A percentile compares a stretch with the other conserved stretches of the same genome.
These are phyloP conservation scores for Lamellibrachia satsuma DNA, from an alignment of 2,888 invertebrate species.

Conservation along the genomic window DNA sequence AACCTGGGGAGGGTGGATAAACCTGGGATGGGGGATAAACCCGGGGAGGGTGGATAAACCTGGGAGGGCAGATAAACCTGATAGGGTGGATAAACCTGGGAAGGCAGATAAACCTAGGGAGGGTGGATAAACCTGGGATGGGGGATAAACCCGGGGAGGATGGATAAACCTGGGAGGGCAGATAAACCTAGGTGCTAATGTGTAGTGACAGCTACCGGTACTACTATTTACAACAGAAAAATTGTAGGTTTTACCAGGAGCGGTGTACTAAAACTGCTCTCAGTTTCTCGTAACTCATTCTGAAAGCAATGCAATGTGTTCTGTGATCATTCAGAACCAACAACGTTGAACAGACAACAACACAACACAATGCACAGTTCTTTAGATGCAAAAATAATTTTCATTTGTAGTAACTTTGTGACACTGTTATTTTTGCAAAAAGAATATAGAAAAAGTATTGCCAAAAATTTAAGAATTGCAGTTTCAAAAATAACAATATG, in stretches of 20 bases:
- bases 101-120: too few species aligned
- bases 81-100: too few species aligned
- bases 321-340: background rate
- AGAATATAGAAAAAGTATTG: background rate
- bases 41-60: too few species aligned
- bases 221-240: slow-evolving; percentile 4
- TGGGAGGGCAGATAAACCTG: too few species aligned
- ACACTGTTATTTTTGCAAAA: background rate
- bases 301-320: background rate
- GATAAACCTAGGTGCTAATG: background rate
- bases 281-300: background rate
- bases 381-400: background rate
- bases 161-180: background rate
- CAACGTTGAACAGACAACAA: background rate
- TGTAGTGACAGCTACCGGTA: background rate
- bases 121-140: background rate
- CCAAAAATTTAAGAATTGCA: background rate
- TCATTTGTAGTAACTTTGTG: background rate
- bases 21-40: too few species aligned
- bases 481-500: background rate
- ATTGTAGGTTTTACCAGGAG: background rate
- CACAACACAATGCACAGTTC: background rate
- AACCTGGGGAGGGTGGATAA: too few species aligned
- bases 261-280: background rate
- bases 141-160: background rate